A percentile compares a stretch with the other conserved stretches of the same genome.
Evolutionary conservation across 2,888 invertebrate genomes (phyloP).

Genomic region (Ornithoptera priamus): DNA sequence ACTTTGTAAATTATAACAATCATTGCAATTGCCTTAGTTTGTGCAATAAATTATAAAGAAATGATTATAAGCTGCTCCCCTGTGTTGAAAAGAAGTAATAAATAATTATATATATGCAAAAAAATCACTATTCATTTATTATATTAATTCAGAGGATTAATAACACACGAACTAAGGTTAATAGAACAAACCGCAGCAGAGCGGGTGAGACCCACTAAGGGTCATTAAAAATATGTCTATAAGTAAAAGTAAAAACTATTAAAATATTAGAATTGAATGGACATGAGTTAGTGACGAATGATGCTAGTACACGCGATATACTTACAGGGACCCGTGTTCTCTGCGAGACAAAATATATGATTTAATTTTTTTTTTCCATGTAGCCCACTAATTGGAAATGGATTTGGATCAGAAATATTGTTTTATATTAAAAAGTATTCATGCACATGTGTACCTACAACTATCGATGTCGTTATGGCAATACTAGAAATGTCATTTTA

Average conservation of each 20-base stretch:
- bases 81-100: no score
- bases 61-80: no score
- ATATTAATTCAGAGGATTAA: no score
- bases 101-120: no score
- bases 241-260: conserved; percentile 5
- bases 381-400: neutral
- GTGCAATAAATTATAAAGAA: no score
- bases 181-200: no score
- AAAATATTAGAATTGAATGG: conserved; percentile 29
- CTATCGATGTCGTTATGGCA: neutral
- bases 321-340: conserved; percentile 77
- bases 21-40: no score
- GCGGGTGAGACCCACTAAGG: no score
- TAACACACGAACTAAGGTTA: no score
- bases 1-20: no score
- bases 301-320: conserved; percentile 51
- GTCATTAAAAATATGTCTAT: neutral
- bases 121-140: no score
- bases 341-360: conserved; percentile 71
- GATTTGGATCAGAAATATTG: neutral
- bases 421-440: neutral
- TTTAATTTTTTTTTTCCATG: conserved; percentile 33
- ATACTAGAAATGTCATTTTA: no score
- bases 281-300: conserved; percentile 44
- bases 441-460: neutral